These are phyloP conservation scores for Actinopyga echinites DNA, from an alignment of 53 echinoderm and acorn worm genomes.

Conservation along the genomic window DNA sequence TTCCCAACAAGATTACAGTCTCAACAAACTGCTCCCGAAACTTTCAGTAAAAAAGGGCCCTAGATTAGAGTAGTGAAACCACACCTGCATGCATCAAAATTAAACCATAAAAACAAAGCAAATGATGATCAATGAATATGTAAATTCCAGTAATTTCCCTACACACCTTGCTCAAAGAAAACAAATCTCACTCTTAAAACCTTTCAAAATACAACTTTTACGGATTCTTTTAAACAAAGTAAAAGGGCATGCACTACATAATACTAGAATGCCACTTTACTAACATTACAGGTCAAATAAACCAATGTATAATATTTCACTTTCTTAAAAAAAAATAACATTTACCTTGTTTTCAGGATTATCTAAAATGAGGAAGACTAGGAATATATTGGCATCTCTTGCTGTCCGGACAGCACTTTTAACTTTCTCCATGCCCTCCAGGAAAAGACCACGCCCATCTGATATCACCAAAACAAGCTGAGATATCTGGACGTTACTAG, in stretches of 20 bases:
- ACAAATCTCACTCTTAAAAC: too few relatives aligned
- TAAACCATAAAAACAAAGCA: too few relatives aligned
- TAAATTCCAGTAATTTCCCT: too few relatives aligned
- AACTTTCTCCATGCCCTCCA: constrained; percentile 97
- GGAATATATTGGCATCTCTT: constrained; percentile 89
- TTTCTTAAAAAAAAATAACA: background rate
- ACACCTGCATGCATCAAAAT: too few relatives aligned
- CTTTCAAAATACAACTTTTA: too few relatives aligned
- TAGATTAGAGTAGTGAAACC: too few relatives aligned
- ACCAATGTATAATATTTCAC: too few relatives aligned
- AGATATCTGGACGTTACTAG: constrained; percentile 71
- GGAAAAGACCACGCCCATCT: constrained; percentile 90
- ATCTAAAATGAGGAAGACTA: constrained; percentile 91
- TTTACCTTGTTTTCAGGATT: constrained; percentile 93
- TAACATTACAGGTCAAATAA: background rate
- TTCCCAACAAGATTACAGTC: too few relatives aligned
- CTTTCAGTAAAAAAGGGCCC: too few relatives aligned
- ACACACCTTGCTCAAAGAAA: too few relatives aligned
- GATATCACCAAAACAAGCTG: constrained; percentile 93
- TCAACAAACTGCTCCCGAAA: too few relatives aligned
- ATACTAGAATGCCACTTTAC: background rate
- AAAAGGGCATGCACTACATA: background rate
- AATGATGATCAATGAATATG: too few relatives aligned
- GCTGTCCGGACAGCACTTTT: constrained; percentile 80
- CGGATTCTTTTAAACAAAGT: background rate